phyloP scores from a whole-genome alignment of 1,140 invertebrate genomes.

The Brachionus asplanchnoidis region DNA sequence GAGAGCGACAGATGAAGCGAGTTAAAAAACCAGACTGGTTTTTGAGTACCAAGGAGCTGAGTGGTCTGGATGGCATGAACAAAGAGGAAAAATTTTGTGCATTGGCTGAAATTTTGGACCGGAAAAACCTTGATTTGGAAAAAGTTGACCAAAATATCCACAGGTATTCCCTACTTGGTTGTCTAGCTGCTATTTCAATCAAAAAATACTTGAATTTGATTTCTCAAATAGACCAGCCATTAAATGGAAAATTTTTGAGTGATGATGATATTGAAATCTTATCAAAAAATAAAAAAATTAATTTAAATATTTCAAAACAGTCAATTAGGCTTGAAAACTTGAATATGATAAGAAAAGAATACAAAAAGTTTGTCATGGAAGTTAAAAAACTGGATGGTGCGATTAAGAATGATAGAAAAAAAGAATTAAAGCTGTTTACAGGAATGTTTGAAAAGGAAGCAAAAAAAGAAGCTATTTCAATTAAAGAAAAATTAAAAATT shows the following conservation, averaged over 20 bases:
- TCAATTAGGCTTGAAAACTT: neutral
- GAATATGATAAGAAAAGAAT: neutral
- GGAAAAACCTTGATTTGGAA: neutral
- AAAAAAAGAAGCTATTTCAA: neutral
- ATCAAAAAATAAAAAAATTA: neutral
- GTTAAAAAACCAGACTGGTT: constrained; percentile 1
- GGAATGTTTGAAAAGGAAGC: neutral
- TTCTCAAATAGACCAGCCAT: neutral
- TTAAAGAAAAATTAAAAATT: neutral
- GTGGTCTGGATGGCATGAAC: neutral
- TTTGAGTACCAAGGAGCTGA: neutral
- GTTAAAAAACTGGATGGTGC: neutral
- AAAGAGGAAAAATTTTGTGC: neutral
- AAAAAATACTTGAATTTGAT: constrained; percentile 3
- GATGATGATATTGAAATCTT: neutral
- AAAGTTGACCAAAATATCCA: neutral
- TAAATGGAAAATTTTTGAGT: neutral
- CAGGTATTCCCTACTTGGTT: neutral
- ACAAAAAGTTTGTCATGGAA: neutral
- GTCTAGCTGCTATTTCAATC: neutral
- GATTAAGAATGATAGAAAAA: neutral
- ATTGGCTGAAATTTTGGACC: neutral
- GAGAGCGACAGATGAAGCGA: neutral
- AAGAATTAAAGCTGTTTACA: neutral
- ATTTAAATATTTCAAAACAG: neutral